These are phyloP conservation scores for Willisornis vidua DNA, from an alignment of 2,113 vertebrate species.

Conservation along the genomic window DNA sequence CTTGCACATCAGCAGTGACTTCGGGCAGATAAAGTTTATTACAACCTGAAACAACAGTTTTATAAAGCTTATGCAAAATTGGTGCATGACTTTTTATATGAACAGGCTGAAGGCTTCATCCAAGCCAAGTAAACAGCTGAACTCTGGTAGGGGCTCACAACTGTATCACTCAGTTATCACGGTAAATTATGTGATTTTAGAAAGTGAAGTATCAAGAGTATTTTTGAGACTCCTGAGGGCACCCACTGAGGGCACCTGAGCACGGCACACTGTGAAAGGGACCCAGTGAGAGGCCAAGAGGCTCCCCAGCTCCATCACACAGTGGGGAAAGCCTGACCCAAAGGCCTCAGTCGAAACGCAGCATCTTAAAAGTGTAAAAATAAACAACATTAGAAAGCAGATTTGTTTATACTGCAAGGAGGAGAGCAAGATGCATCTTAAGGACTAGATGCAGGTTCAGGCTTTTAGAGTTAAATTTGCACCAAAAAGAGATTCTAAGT, in stretches of 20 bases:
- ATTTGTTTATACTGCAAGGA: neutral
- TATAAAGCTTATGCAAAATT: neutral
- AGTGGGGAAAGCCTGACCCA: neutral
- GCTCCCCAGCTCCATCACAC: slow-evolving; percentile 15
- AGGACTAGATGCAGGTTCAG: neutral
- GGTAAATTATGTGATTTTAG: neutral
- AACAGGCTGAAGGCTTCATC: neutral
- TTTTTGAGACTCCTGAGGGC: neutral
- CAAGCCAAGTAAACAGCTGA: neutral
- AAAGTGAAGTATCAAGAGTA: neutral
- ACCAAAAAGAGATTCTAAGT: neutral
- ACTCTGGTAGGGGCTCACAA: neutral
- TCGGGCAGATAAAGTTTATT: neutral
- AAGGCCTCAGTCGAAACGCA: neutral
- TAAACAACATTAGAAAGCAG: neutral
- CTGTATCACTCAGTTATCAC: neutral
- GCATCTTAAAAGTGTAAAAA: neutral
- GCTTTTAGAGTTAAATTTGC: neutral
- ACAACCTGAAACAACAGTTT: neutral
- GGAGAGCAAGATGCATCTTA: neutral
- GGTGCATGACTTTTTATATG: neutral
- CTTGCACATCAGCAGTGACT: neutral
- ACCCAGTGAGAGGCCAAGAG: slow-evolving; percentile 19
- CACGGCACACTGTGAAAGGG: neutral
- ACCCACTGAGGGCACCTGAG: neutral